phyloP scores from a whole-genome alignment of 92 coral and sea anemone genomes.

The Muricea muricata region DNA sequence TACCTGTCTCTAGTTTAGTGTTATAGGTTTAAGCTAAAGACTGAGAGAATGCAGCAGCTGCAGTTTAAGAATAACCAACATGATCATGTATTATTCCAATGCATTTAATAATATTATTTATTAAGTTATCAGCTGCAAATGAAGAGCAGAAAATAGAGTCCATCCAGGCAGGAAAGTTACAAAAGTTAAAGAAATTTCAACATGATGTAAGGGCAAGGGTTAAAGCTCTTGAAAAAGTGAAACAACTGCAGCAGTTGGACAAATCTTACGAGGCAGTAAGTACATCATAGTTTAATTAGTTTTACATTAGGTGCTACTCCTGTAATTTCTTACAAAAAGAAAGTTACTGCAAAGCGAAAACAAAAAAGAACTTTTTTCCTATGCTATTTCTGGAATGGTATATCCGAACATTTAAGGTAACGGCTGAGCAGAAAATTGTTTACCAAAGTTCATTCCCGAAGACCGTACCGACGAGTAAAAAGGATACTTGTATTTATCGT shows the following conservation, averaged over 20 bases:
- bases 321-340: no score
- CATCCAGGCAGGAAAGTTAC: constrained; percentile 73
- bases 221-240: constrained; percentile 78
- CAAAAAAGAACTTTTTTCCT: no score
- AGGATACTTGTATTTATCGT: constrained; percentile 92
- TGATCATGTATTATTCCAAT: neutral
- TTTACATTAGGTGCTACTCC: no score
- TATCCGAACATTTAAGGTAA: neutral
- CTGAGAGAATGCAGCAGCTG: neutral
- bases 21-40: neutral
- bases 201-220: constrained; percentile 82
- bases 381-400: neutral
- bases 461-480: constrained; percentile 69
- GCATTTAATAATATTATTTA: neutral
- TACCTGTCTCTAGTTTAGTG: no score
- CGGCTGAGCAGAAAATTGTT: constrained; percentile 81
- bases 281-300: no score
- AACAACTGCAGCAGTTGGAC: constrained; percentile 82
- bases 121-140: constrained; percentile 50
- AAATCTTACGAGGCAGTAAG: constrained; percentile 82
- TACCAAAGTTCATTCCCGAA: constrained; percentile 96
- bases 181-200: constrained; percentile 85
- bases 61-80: no score
- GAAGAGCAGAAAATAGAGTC: constrained; percentile 79
- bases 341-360: no score